A percentile compares a stretch with the other conserved stretches of the same genome.
Evolutionary conservation across 2,797 vertebrate species (phyloP).

Genomic region (Carduelis carduelis): DNA sequence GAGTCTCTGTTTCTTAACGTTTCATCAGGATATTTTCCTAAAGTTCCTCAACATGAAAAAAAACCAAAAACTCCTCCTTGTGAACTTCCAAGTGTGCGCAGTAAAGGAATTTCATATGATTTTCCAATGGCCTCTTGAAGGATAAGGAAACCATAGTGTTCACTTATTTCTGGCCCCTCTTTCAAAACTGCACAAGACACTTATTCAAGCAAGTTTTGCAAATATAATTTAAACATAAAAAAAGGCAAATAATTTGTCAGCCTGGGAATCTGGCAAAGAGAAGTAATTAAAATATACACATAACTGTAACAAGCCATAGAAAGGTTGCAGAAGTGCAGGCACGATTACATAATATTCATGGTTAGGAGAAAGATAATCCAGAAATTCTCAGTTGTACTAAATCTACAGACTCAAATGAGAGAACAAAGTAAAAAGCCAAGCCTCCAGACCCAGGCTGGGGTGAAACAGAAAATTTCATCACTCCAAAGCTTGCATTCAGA

Average conservation of each 20-base stretch:
- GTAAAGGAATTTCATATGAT: background rate
- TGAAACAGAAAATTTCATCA: background rate
- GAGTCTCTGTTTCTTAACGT: background rate
- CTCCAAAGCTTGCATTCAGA: rapidly evolving
- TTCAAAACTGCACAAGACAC: background rate
- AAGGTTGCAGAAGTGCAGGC: background rate
- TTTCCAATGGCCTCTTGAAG: background rate
- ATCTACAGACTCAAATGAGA: background rate
- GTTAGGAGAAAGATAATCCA: background rate
- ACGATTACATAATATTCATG: background rate
- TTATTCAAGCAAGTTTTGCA: background rate
- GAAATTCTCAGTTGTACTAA: background rate
- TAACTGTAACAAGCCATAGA: background rate
- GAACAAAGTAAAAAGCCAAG: background rate
- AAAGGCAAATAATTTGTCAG: background rate
- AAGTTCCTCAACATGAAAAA: background rate
- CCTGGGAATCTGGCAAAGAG: background rate
- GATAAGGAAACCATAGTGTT: background rate
- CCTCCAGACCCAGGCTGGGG: background rate
- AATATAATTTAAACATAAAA: background rate
- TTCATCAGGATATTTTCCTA: background rate
- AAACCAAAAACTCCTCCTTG: background rate
- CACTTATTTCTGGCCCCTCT: background rate
- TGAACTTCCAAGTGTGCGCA: background rate
- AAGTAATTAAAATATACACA: background rate